phyloP scores from a whole-genome alignment of 2,888 invertebrate genomes.

The Beris chalybata region DNA sequence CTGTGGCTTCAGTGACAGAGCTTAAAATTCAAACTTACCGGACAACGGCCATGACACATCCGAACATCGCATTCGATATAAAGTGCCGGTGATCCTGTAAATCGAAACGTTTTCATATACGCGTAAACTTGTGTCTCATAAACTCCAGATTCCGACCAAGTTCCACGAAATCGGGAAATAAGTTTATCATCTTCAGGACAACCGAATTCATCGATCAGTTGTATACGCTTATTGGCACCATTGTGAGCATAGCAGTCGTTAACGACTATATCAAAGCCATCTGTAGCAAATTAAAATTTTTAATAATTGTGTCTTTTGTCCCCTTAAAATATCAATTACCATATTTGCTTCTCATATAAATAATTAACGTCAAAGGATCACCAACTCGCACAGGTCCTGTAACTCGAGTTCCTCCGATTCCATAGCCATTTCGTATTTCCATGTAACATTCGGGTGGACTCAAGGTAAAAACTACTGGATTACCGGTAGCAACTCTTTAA shows the following conservation, averaged over 20 bases:
- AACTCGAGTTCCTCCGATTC: slow-evolving; percentile 81
- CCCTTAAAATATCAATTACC: slow-evolving; percentile 62
- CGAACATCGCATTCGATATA: slow-evolving; percentile 94
- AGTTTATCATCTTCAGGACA: slow-evolving; percentile 92
- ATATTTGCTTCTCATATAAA: slow-evolving; percentile 93
- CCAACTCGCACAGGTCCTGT: slow-evolving; percentile 90
- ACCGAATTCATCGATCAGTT: slow-evolving; percentile 88
- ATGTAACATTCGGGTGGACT: slow-evolving; percentile 94
- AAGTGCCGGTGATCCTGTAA: slow-evolving; percentile 90
- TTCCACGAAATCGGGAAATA: slow-evolving; percentile 88
- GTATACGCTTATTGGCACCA: slow-evolving; percentile 88
- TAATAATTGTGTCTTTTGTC: not conserved
- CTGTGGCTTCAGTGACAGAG: too few relatives aligned
- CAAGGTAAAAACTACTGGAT: slow-evolving; percentile 89
- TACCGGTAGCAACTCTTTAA: slow-evolving; percentile 85
- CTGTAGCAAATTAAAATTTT: slow-evolving; percentile 58
- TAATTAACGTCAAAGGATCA: slow-evolving; percentile 87
- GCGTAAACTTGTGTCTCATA: slow-evolving; percentile 94
- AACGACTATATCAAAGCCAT: slow-evolving; percentile 92
- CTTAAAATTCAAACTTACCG: slow-evolving; percentile 68
- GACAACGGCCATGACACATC: slow-evolving; percentile 94
- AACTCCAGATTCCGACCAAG: slow-evolving; percentile 88
- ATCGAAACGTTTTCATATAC: slow-evolving; percentile 87
- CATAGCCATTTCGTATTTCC: slow-evolving; percentile 92
- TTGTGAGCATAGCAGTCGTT: slow-evolving; percentile 94